A percentile compares a stretch with the other conserved stretches of the same genome.
phyloP scores from a whole-genome alignment of 2,888 invertebrate species.

The Pseudococcus viburni region DNA sequence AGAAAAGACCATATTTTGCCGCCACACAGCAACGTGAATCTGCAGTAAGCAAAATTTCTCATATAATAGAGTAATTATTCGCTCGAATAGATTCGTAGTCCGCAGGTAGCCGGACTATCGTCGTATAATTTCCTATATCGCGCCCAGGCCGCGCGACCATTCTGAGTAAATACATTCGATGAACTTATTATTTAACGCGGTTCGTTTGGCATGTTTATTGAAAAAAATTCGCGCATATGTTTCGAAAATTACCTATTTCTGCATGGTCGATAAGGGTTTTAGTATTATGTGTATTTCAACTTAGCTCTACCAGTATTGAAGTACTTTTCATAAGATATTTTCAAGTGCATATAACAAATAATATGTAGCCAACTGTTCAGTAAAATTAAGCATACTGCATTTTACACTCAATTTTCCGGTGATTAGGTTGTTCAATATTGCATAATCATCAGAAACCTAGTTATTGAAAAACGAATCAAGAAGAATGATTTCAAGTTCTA shows the following conservation, averaged over 20 bases:
- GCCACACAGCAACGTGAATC: neutral
- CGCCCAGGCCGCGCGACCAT: neutral
- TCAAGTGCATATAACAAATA: neutral
- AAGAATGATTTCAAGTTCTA: neutral
- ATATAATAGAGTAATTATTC: conserved; percentile 10
- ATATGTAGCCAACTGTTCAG: neutral
- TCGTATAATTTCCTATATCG: conserved; percentile 7
- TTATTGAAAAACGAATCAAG: neutral
- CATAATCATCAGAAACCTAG: neutral
- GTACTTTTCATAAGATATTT: neutral
- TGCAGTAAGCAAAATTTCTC: neutral
- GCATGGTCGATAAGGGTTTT: neutral
- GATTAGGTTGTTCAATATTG: neutral
- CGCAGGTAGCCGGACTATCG: neutral
- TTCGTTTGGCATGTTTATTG: neutral
- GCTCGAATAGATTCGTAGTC: conserved; percentile 24
- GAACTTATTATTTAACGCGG: neutral
- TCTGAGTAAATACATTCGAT: neutral
- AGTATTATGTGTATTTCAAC: neutral
- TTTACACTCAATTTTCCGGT: neutral
- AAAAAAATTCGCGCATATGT: neutral
- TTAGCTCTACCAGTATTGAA: neutral
- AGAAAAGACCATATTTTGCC: neutral
- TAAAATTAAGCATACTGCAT: no score
- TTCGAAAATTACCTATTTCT: neutral